These are phyloP conservation scores for Neosilurus hyrtlii DNA, from an alignment of 2,797 vertebrate species.

Conservation along the genomic window DNA sequence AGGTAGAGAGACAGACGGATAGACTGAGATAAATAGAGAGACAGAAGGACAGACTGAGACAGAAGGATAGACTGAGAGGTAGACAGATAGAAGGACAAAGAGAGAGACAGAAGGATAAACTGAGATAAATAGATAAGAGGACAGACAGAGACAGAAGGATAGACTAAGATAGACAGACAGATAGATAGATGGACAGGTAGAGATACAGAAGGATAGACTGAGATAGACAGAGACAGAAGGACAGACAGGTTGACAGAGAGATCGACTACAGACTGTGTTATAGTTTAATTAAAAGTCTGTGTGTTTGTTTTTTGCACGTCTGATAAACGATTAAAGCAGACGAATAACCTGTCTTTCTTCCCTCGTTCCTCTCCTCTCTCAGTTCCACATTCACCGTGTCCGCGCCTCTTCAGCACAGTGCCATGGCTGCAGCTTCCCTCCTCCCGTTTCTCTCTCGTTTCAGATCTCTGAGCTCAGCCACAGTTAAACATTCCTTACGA, in stretches of 20 bases:
- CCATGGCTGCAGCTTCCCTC: conserved; percentile 57
- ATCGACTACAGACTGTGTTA: neutral
- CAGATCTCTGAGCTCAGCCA: conserved; percentile 1
- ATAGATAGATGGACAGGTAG: too few relatives aligned
- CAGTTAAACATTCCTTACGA: conserved; percentile 9
- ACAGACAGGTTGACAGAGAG: too few relatives aligned
- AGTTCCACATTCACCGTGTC: neutral
- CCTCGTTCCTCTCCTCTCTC: neutral
- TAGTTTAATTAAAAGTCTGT: neutral
- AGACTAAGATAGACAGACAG: too few relatives aligned
- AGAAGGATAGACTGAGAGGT: too few relatives aligned
- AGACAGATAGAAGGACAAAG: too few relatives aligned
- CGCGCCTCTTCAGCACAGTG: neutral
- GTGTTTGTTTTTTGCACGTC: neutral
- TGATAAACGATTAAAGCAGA: neutral
- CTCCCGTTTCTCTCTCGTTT: conserved; percentile 54
- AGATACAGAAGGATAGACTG: too few relatives aligned
- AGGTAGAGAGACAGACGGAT: neutral
- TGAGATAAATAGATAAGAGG: too few relatives aligned
- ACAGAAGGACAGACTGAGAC: too few relatives aligned
- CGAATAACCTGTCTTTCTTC: neutral
- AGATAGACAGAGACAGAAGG: too few relatives aligned
- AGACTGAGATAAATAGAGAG: too few relatives aligned
- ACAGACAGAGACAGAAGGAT: too few relatives aligned
- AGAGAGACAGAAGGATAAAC: too few relatives aligned